A percentile compares a stretch with the other conserved stretches of the same genome.
These are phyloP conservation scores for Alaudala cheleensis DNA, from an alignment of 2,113 vertebrate species.

Conservation along the genomic window DNA sequence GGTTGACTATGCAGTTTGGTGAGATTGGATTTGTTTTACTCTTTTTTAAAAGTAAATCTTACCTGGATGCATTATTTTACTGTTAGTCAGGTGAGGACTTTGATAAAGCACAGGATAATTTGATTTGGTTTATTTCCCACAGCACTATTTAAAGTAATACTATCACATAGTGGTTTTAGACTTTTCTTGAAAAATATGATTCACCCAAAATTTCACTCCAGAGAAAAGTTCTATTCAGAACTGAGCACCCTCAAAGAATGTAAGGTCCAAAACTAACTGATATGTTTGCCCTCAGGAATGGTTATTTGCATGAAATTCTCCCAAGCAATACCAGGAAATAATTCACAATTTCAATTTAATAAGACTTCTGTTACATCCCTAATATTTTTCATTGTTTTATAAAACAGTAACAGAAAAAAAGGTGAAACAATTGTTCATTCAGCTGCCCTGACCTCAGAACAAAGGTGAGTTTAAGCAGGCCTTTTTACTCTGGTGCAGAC, in stretches of 20 bases:
- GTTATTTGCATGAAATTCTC: background rate
- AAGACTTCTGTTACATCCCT: background rate
- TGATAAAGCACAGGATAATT: background rate
- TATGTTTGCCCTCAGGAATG: background rate
- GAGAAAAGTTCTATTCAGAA: background rate
- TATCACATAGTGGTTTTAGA: background rate
- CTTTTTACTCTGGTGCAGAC: background rate
- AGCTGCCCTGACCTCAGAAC: background rate
- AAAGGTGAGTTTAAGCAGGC: background rate
- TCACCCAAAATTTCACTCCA: background rate
- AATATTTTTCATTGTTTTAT: background rate
- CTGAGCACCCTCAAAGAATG: background rate
- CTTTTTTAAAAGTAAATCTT: background rate
- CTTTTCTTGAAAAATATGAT: background rate
- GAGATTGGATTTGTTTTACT: background rate
- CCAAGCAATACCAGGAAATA: background rate
- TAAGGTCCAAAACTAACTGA: background rate
- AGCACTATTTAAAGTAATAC: background rate
- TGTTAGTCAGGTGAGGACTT: background rate
- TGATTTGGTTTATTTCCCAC: background rate
- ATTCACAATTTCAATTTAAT: background rate
- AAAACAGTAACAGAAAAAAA: background rate
- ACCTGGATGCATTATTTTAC: background rate
- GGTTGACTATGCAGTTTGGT: constrained; percentile 1
- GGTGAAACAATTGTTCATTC: background rate